A percentile compares a stretch with the other conserved stretches of the same genome.
These are phyloP conservation scores for Catocala sponsa DNA, from an alignment of 2,888 invertebrate genomes.

Conservation along the genomic window DNA sequence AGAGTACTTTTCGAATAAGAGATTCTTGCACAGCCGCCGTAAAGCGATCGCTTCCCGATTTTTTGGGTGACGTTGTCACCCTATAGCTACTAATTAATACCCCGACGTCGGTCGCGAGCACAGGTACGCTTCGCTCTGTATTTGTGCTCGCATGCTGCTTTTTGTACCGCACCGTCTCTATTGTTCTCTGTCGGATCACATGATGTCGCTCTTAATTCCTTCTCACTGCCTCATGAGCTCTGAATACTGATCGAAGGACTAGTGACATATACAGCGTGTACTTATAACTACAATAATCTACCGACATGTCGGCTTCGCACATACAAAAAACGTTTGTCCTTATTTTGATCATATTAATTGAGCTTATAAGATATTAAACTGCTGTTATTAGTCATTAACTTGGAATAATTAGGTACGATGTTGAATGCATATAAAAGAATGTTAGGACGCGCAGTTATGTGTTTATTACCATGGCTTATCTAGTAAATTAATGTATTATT, in stretches of 20 bases:
- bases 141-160: slow-evolving; percentile 74
- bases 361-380: slow-evolving; percentile 38
- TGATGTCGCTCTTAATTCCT: slow-evolving; percentile 84
- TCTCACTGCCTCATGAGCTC: slow-evolving; percentile 81
- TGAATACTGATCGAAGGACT: slow-evolving; percentile 77
- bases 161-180: slow-evolving; percentile 78
- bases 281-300: slow-evolving; percentile 42
- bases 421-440: slow-evolving; percentile 19
- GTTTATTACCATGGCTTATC: slow-evolving; percentile 7
- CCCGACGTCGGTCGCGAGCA: slow-evolving; percentile 61
- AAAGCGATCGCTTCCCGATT: slow-evolving; percentile 52
- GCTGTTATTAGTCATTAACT: slow-evolving; percentile 29
- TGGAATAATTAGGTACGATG: slow-evolving; percentile 21
- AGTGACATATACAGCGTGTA: slow-evolving; percentile 49
- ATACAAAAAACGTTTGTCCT: slow-evolving; percentile 27
- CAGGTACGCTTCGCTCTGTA: slow-evolving; percentile 69
- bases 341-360: slow-evolving; percentile 45
- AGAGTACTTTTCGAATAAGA: slow-evolving; percentile 36
- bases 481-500: slow-evolving; percentile 13
- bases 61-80: slow-evolving; percentile 71
- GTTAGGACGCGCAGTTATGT: slow-evolving; percentile 12
- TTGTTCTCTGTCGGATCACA: slow-evolving; percentile 83
- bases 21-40: slow-evolving; percentile 41
- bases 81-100: slow-evolving; percentile 84
- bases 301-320: slow-evolving; percentile 27